Percentiles rank a stretch among this genome's conserved stretches.
Conservation (phyloP, 2,113 vertebrate species). For the Rafetus swinhoei region DNA sequence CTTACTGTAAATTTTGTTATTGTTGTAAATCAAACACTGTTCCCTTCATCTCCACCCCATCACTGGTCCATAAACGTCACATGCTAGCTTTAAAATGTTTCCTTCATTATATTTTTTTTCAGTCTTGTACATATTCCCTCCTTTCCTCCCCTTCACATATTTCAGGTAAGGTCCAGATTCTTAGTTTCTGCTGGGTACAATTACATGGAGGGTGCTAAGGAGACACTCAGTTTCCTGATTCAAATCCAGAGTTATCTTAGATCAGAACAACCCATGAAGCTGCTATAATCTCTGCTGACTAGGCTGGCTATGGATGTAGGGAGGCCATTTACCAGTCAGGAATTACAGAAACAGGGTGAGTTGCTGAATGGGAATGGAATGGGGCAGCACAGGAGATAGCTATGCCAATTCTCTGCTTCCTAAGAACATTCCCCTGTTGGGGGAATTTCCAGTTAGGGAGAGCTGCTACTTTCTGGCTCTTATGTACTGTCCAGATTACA, state of each 20-base stretch:
- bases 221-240: neutral
- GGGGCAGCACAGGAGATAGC: neutral
- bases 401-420: neutral
- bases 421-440: neutral
- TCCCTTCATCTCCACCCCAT: neutral
- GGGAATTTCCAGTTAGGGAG: neutral
- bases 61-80: neutral
- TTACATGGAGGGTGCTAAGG: fast-evolving
- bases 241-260: neutral
- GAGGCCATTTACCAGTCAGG: neutral
- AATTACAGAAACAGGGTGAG: neutral
- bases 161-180: neutral
- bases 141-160: neutral
- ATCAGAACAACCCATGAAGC: neutral
- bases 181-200: neutral
- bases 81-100: neutral
- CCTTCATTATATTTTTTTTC: neutral
- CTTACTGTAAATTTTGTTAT: neutral
- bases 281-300: neutral
- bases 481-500: neutral
- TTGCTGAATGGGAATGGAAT: neutral
- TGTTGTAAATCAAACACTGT: neutral
- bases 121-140: neutral
- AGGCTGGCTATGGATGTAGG: neutral
- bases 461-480: neutral